Conservation (phyloP, 2,888 invertebrate species). For the Cremastinae sp. region DNA sequence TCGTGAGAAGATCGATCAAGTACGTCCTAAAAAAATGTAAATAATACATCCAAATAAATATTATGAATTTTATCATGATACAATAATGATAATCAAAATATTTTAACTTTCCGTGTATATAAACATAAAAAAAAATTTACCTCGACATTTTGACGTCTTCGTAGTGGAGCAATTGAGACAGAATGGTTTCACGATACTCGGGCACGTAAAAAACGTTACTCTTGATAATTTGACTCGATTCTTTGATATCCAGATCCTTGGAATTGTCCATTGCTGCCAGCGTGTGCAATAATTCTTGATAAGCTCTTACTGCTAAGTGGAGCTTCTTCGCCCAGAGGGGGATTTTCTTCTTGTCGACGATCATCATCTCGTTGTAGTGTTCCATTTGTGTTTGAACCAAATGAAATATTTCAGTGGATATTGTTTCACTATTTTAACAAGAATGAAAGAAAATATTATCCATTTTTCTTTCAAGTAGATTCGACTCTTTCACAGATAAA, state of each 20-base stretch:
- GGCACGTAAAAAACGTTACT: constrained; percentile 95
- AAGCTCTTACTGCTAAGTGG: constrained; percentile 90
- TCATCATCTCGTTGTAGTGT: constrained; percentile 90
- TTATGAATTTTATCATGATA: too few species aligned
- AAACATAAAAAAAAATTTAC: constrained; percentile 80
- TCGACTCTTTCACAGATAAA: too few species aligned
- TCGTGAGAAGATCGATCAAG: constrained; percentile 93
- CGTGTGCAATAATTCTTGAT: constrained; percentile 92
- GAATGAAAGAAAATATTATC: constrained; percentile 28
- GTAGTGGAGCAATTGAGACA: constrained; percentile 89
- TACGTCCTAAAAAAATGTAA: constrained; percentile 84
- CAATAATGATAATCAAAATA: too few species aligned
- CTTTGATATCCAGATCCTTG: constrained; percentile 85
- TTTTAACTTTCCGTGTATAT: not conserved
- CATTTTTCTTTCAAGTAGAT: too few species aligned
- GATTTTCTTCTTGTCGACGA: constrained; percentile 92
- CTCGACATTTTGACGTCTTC: constrained; percentile 93
- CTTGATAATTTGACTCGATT: constrained; percentile 92
- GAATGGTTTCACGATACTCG: constrained; percentile 95
- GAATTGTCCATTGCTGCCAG: constrained; percentile 91
- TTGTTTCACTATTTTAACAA: constrained; percentile 89
- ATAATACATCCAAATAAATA: too few species aligned
- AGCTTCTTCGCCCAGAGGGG: constrained; percentile 91
- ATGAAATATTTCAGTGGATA: constrained; percentile 95
- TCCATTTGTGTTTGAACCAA: constrained; percentile 96